Base-by-base conservation (phyloP, 2,113 vertebrate species). In the Eretmochelys imbricata region DNA sequence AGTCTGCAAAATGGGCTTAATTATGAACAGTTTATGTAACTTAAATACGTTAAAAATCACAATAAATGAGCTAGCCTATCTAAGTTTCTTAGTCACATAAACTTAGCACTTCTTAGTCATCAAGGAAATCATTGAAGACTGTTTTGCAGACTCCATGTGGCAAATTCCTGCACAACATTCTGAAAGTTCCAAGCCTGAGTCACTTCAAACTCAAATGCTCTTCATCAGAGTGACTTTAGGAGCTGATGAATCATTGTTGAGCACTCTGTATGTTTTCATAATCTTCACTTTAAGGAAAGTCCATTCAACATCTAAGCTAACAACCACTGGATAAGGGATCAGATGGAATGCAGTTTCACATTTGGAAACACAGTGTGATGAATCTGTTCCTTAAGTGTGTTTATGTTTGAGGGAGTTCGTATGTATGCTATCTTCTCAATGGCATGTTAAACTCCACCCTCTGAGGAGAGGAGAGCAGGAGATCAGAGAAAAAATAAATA, bases 401-500 rank as follows among this genome's bases (percentile, higher is more conserved):
- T 97, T 97, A 95, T 93, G 85, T 97, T 91, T 94, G 91, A 84
- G 93, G 94, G 90, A 87, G 89, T 91, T 91, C 54, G 84, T 89
- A 93, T 85, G 93, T 85, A 48, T 93, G 75, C 89, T 93, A 1
- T 95, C 90, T 97, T 89, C 90, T 93, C 80, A 24, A 54, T 2
- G 87, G 93, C 96, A 87, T 20, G 42, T 20, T 95, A 96, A 98
- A 97, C 91, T 27, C 51, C 86, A 97, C 87, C 95, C 84, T 89
- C 94, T 75, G 24, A 90, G 93, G 80, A 62, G 84, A 89, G 48
- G 48, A 81, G 49, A 16, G 62, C 80, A 80, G 85, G 93, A 84
- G 69, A 78, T 0, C 78, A 69, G 82, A 2, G 38, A 38, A 46
- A 84, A 79, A 78, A 89, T 78, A 31, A 95, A 54, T 51, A 53